A percentile compares a stretch with the other conserved stretches of the same genome.
Conservation (phyloP, 1,140 invertebrate genomes). For the Popillia japonica region DNA sequence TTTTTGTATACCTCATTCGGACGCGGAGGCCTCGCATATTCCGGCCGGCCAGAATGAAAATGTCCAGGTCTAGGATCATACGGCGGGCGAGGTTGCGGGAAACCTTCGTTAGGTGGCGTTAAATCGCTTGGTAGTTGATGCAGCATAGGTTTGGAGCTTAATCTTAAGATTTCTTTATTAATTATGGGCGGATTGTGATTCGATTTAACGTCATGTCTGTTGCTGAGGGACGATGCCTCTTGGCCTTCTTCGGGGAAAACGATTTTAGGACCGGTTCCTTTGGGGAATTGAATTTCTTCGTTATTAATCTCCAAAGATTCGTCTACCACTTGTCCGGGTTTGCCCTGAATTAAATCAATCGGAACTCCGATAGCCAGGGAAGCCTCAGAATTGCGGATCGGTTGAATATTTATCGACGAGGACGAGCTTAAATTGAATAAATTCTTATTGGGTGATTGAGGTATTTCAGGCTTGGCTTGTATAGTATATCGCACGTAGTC, state of each 20-base stretch:
- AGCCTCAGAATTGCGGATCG: slow-evolving; percentile 55
- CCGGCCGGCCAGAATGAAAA: slow-evolving; percentile 56
- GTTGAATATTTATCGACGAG: slow-evolving; percentile 55
- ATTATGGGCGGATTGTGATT: slow-evolving; percentile 22
- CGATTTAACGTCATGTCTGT: slow-evolving; percentile 20
- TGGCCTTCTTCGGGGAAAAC: slow-evolving; percentile 57
- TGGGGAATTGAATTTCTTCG: slow-evolving; percentile 51
- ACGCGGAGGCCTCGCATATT: slow-evolving; percentile 56
- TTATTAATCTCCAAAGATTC: slow-evolving; percentile 54
- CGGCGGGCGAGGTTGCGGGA: slow-evolving; percentile 51
- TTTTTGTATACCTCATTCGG: slow-evolving; percentile 56
- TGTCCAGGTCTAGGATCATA: slow-evolving; percentile 60
- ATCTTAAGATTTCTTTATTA: slow-evolving; percentile 55
- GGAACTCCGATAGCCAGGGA: slow-evolving; percentile 58
- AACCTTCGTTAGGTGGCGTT: slow-evolving; percentile 56
- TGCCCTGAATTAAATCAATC: slow-evolving; percentile 49
- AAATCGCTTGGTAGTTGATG: slow-evolving; percentile 59
- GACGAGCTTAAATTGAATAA: slow-evolving; percentile 34
- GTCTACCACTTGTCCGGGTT: slow-evolving; percentile 58
- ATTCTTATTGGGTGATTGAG: slow-evolving; percentile 5
- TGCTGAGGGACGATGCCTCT: slow-evolving; percentile 39
- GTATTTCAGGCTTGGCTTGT: slow-evolving; percentile 31
- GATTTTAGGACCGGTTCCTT: slow-evolving; percentile 51
- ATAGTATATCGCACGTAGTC: slow-evolving; percentile 43
- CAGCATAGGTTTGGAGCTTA: slow-evolving; percentile 59